These are phyloP conservation scores for Calvadosia cruxmelitensis DNA, from an alignment of 30 jellyfish, hydroid and myxozoan species.

Conservation along the genomic window DNA sequence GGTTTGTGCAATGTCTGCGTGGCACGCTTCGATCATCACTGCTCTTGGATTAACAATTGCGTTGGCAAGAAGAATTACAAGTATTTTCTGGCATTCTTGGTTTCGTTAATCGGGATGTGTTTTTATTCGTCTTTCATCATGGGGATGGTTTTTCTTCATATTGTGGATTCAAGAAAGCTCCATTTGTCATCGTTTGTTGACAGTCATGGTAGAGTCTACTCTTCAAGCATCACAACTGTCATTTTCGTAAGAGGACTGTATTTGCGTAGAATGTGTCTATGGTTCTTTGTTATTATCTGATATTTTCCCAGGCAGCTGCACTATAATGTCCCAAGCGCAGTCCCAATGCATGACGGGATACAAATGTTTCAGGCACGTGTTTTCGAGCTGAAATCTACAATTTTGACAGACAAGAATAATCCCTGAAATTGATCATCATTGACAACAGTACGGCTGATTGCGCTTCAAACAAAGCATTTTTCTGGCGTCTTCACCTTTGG, in stretches of 20 bases:
- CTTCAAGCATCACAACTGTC: slow-evolving; percentile 38
- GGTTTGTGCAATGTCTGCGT: slow-evolving; percentile 77
- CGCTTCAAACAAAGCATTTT: no score
- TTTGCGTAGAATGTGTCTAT: no score
- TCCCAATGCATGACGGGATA: no score
- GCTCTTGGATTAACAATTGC: slow-evolving; percentile 82
- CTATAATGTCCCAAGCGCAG: no score
- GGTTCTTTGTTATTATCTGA: no score
- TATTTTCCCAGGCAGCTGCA: no score
- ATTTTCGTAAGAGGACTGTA: slow-evolving; percentile 64
- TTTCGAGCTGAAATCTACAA: no score
- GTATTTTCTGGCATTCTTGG: slow-evolving; percentile 45
- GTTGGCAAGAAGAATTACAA: slow-evolving; percentile 52
- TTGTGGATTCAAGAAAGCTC: slow-evolving; percentile 21
- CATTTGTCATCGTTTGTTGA: slow-evolving; percentile 53
- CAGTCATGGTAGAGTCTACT: slow-evolving; percentile 30
- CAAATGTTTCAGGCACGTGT: no score
- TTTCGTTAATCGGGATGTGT: slow-evolving; percentile 51
- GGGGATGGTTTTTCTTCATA: slow-evolving; percentile 56
- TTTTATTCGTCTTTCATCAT: slow-evolving; percentile 51
- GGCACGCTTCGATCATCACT: slow-evolving; percentile 86
- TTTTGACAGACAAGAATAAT: no score
- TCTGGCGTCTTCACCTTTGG: no score
- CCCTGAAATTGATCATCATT: no score
- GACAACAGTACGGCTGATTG: no score